These are phyloP conservation scores for Acleris laterana DNA, from an alignment of 2,888 invertebrate species.

Conservation along the genomic window DNA sequence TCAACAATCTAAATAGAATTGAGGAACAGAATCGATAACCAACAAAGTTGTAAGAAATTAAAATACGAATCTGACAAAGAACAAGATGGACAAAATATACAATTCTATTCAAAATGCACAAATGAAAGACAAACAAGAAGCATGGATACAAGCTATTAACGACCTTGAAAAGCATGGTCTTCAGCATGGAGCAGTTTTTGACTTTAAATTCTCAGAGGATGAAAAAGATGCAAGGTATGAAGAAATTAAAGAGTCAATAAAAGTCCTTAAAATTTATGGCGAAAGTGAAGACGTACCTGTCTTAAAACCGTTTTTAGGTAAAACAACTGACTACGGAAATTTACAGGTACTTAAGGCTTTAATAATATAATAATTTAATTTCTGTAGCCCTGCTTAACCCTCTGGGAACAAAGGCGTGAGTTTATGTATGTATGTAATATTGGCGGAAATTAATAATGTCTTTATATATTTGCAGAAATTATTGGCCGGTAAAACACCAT, in stretches of 20 bases:
- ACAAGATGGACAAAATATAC: constrained; percentile 20
- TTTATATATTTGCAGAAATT: constrained; percentile 70
- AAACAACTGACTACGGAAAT: constrained; percentile 65
- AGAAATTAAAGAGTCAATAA: too few relatives aligned
- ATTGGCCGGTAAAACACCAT: constrained; percentile 84
- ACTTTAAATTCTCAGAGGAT: constrained; percentile 31
- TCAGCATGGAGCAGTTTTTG: background rate
- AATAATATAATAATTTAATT: too few relatives aligned
- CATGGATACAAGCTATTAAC: too few relatives aligned
- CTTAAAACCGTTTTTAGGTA: constrained; percentile 60
- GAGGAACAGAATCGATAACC: background rate
- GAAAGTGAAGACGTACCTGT: constrained; percentile 34
- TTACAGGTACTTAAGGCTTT: constrained; percentile 56
- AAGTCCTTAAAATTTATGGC: constrained; percentile 23
- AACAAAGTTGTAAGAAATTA: background rate
- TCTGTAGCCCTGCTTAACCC: too few relatives aligned
- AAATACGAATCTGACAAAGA: constrained; percentile 4
- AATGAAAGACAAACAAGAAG: too few relatives aligned
- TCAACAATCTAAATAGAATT: constrained; percentile 30
- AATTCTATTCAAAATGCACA: background rate
- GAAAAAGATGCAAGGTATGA: constrained; percentile 25
- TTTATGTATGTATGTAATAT: too few relatives aligned
- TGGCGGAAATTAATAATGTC: too few relatives aligned
- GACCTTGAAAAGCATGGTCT: too few relatives aligned
- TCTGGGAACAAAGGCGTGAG: too few relatives aligned